Conservation (phyloP, 2,113 vertebrate species). For the Acanthochromis polyacanthus region DNA sequence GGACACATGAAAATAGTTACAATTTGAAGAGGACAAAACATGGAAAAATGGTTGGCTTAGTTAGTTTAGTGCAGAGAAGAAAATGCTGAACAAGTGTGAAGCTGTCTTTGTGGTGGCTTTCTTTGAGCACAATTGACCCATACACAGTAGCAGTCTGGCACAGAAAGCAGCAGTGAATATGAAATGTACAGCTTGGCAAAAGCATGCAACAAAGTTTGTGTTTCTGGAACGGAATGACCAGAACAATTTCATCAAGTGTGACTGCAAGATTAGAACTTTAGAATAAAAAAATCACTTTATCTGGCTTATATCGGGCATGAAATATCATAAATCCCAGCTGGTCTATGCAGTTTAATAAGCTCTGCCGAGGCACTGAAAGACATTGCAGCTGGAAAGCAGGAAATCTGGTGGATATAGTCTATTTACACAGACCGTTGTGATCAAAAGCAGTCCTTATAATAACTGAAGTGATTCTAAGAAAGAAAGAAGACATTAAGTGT, state of each 20-base stretch:
- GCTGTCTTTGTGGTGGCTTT: conserved; percentile 22
- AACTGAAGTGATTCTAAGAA: neutral
- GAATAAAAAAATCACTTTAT: conserved; percentile 28
- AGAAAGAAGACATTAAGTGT: neutral
- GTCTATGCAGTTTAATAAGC: conserved; percentile 8
- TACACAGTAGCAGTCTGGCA: neutral
- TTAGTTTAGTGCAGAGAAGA: conserved; percentile 19
- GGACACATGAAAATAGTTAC: neutral
- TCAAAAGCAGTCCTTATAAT: neutral
- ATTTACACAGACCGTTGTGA: conserved; percentile 26
- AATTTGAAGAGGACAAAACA: neutral
- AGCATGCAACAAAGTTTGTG: conserved; percentile 26
- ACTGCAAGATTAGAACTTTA: conserved; percentile 14
- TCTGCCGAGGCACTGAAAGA: conserved; percentile 21
- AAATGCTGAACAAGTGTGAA: conserved; percentile 38
- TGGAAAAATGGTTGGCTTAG: neutral
- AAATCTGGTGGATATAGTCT: neutral
- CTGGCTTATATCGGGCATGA: conserved; percentile 24
- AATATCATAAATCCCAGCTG: conserved; percentile 1
- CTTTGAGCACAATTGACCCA: conserved; percentile 23
- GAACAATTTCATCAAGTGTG: conserved; percentile 1
- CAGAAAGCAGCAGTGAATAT: conserved; percentile 12
- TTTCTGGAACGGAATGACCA: conserved; percentile 12
- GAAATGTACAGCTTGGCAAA: conserved; percentile 47
- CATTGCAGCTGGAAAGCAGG: conserved; percentile 9